Base-by-base conservation (phyloP, 2,888 invertebrate genomes). In the Sarcophaga subvicina region DNA sequence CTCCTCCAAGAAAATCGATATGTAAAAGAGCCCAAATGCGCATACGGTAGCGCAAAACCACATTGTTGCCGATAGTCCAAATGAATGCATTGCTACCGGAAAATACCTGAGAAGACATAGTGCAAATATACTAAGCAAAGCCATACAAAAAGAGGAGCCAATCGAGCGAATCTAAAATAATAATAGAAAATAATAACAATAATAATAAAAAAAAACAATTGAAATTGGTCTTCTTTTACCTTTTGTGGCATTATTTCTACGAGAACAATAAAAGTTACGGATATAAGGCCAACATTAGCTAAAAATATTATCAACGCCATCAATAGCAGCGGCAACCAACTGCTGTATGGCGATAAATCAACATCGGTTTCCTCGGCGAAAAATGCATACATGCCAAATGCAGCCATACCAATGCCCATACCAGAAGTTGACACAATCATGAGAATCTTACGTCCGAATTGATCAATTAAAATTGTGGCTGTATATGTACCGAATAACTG, bases 181-280 rank as follows among this genome's bases (percentile, higher is more conserved):
- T 22, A 22, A 22, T 22, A 22, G 37, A 25, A 59, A 27, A 71
- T 60, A 67, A 37, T 37, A 37, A 2, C 37, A 37, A 37, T 37
- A 37, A 37, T 37, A 37, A 37, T 37, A 5, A 47, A 69, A 37
- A 47, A 17, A 72, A 22, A 63, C 12, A 11, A 64, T 66, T 54
- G 54, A 14, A 54, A 54, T 14, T 14, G 4, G 5, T 54, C 17
- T 54, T 25, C 22, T n/a, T 72, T 76, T 86, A 93, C 93, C 91
- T 92, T 93, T 0, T 90, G 85, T 2, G 93, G 93, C 78, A 93
- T 89, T 5, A 93, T 89, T 85, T 93, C 93, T 0, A 92, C 91
- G 0, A 93, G 59, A 2, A 93, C 89, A 0, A 93, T 90, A 75
- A 92, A 91, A 22, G 92, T 91, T 3, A 93, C 83, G 0, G 93